Base-by-base conservation (phyloP, 2,113 vertebrate genomes). In the Megaceryle maxima region DNA sequence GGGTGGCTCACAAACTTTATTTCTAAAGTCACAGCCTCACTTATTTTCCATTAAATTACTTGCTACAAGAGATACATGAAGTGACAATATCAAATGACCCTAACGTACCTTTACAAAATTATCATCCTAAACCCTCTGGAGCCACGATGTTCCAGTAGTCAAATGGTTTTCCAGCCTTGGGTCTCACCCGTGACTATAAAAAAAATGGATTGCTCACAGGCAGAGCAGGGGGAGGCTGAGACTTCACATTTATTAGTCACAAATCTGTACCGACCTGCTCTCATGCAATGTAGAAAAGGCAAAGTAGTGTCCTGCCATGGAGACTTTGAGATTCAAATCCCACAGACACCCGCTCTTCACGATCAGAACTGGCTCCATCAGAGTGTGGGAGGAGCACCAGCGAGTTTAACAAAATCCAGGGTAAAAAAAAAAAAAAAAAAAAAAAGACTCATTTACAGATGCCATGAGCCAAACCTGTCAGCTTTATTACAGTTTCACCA, bases 121-220 rank as follows among this genome's bases (percentile, higher is more conserved):
- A 91, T 50, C 87, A 85, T 16, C 62, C 78, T 31, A 74, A 80
- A 85, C 92, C 75, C 43, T 63, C 84, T 80, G 93, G 82, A 94
- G 87, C 59, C 50, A n/a, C 2, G 1, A 20, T 15, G 18, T 17
- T 67, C 88, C 35, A 12, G 56, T 29, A 62, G 74, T 16, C 5
- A 3, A 87, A 66, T 2, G 5, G 31, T 53, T 44, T 76, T 66
- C 55, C 76, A 88, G 31, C 18, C 59, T 43, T 62, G 33, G 28
- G 78, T 79, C 53, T 68, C 68, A 44, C 11, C 67, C 50, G 33
- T 79, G 57, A 25, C 33, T 33, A 16, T 26, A 82, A 87, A 86
- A 75, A 57, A 56, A 51, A 53, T 0, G 10, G 43, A 82, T 1
- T 85, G 87, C 44, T 43, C 51, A 41, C 51, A 81, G 59, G 59